phyloP scores from a whole-genome alignment of 2,113 vertebrate species.

The Sakesphorus luctuosus region DNA sequence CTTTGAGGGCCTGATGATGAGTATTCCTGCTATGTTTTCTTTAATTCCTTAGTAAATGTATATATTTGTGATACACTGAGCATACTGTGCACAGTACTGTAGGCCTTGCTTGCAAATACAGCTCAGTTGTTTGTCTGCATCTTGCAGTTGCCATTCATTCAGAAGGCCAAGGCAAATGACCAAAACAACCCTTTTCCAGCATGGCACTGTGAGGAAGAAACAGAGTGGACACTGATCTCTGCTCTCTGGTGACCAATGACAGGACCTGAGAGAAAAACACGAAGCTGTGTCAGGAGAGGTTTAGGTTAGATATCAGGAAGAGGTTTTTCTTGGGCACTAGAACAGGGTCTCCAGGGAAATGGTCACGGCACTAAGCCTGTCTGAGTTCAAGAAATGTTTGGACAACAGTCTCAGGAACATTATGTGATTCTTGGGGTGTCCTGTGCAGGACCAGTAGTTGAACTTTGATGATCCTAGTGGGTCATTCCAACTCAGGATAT shows the following conservation, averaged over 20 bases:
- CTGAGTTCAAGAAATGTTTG: not conserved
- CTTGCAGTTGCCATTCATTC: not conserved
- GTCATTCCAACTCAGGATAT: not conserved
- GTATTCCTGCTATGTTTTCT: not conserved
- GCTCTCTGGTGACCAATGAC: not conserved
- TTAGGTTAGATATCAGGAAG: not conserved
- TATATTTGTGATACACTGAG: not conserved
- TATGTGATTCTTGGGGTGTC: not conserved
- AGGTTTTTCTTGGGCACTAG: not conserved
- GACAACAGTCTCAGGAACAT: rapidly evolving
- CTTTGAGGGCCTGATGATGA: not conserved
- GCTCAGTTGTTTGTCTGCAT: not conserved
- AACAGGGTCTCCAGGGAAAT: not conserved
- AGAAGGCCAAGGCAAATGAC: not conserved
- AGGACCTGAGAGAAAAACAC: not conserved
- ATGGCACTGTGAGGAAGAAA: not conserved
- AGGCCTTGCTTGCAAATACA: not conserved
- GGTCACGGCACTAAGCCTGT: not conserved
- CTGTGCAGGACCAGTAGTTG: not conserved
- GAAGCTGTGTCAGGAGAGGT: not conserved
- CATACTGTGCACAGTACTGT: not conserved
- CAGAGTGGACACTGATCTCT: not conserved
- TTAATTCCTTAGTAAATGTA: not conserved
- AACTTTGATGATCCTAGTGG: not conserved
- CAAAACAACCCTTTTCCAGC: not conserved